Base-by-base conservation (phyloP, 2,113 vertebrate species). In the Prunella fulvescens region DNA sequence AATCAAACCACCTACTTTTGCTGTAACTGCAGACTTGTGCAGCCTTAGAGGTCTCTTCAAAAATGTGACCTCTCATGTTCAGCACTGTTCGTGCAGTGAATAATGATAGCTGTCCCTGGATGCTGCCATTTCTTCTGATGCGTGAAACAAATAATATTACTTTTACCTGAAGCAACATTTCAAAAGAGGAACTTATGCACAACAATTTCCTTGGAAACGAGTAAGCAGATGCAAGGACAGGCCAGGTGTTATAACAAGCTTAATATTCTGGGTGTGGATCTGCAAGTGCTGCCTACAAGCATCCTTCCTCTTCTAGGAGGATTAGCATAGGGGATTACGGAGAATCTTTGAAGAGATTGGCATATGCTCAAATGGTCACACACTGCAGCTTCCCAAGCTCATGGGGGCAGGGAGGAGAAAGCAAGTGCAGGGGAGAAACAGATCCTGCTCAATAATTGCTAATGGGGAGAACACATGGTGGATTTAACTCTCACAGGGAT, bases 301-400 rank as follows among this genome's bases (percentile, higher is more conserved):
- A 81, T 76, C 78, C 89, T 91, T 93, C 87, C 71, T 78, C 54
- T 86, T 87, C 67, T 78, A 80, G 81, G 58, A 90, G 90, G 92
- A 95, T 97, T 95, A 96, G 47, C 47, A 8, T 4, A n/a, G 81
- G 44, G 60, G 78, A 94, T 96, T 97, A 95, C 9, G 26, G 87
- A 82, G 90, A 74, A 54, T 86, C 90, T 86, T 82, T 77, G 56
- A 94, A 80, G 92, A 77, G 74, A 66, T 44, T 95, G 96, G 74
- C 23, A 0, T 86, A 12, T 33, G 17, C 47, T 86, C 45, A 86
- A 54, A 64, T 88, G 51, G 62, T 85, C 70, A 91, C 84, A 87
- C 69, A 61, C 69, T 53, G 37, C 2, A 9, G 48, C 69, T 92
- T 79, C 28, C 73, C 57, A 71, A 26, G 66, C 3, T 1, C 1